Conservation (phyloP, 2,888 invertebrate genomes). For the Clistopyga incitator region DNA sequence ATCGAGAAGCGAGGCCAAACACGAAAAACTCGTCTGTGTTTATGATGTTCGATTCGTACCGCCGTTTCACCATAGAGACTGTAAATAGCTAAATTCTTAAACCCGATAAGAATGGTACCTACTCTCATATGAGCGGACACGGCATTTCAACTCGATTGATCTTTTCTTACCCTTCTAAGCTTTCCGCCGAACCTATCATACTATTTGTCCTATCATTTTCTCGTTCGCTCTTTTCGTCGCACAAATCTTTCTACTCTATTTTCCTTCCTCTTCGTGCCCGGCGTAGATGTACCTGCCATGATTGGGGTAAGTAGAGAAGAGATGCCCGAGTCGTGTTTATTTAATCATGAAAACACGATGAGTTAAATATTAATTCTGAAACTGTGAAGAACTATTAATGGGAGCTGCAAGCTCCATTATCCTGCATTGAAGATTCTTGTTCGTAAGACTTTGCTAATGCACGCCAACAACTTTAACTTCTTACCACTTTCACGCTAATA, state of each 20-base stretch:
- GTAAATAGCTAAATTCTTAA: background rate
- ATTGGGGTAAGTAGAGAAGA: background rate
- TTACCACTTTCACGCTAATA: background rate
- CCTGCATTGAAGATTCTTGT: background rate
- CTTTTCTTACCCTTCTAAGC: background rate
- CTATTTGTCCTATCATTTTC: background rate
- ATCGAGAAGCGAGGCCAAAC: constrained; percentile 28
- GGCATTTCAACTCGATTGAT: background rate
- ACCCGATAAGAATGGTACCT: constrained; percentile 3
- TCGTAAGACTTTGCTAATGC: background rate
- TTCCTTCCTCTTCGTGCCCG: constrained; percentile 7
- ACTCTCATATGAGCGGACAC: background rate
- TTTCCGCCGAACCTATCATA: background rate
- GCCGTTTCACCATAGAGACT: background rate
- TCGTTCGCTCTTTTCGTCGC: background rate
- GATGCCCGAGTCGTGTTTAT: background rate
- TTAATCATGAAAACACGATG: background rate
- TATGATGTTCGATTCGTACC: background rate
- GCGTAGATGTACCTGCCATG: constrained; percentile 19
- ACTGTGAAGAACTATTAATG: background rate
- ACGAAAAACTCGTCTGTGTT: background rate
- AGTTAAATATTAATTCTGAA: background rate
- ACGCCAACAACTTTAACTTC: background rate
- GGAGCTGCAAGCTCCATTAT: background rate
- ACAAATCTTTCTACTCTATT: background rate